phyloP scores from a whole-genome alignment of 2,797 vertebrate species.

The Hippoglossus hippoglossus region DNA sequence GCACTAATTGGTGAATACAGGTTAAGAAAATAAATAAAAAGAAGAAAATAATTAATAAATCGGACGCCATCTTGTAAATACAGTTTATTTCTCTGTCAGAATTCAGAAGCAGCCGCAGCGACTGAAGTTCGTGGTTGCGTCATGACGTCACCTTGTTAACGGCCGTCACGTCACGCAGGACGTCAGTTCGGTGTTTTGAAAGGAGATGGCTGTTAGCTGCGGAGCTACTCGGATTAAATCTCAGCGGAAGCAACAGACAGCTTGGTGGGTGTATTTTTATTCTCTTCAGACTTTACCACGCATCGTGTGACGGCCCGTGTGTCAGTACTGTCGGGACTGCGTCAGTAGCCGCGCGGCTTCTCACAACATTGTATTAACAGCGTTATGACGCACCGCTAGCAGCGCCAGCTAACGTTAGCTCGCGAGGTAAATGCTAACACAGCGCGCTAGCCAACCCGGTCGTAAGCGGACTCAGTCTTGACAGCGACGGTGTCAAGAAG shows the following conservation, averaged over 20 bases:
- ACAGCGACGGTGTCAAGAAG: slow-evolving; percentile 17
- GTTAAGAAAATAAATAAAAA: no score
- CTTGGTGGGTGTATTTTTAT: slow-evolving; percentile 43
- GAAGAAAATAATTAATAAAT: no score
- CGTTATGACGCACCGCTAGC: slow-evolving; percentile 32
- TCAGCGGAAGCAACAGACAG: slow-evolving; percentile 49
- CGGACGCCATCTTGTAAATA: background rate
- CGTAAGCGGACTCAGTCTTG: slow-evolving; percentile 30
- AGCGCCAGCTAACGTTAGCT: slow-evolving; percentile 59
- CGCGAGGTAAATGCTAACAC: slow-evolving; percentile 53
- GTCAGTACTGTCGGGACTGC: background rate
- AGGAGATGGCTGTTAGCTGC: slow-evolving; percentile 66
- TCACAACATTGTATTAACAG: background rate
- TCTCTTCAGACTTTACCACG: background rate
- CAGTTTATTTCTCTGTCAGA: background rate
- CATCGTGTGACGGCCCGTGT: background rate
- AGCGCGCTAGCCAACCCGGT: slow-evolving; percentile 34
- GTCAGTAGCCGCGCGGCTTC: background rate
- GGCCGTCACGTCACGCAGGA: slow-evolving; percentile 43
- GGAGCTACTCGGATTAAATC: slow-evolving; percentile 54
- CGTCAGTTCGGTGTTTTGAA: slow-evolving; percentile 79
- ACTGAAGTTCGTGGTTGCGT: slow-evolving; percentile 22
- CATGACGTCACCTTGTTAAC: slow-evolving; percentile 50
- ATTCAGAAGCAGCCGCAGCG: no score
- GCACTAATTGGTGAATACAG: no score